Base-by-base conservation (phyloP, 2,888 invertebrate species). In the Hymenopus coronatus region DNA sequence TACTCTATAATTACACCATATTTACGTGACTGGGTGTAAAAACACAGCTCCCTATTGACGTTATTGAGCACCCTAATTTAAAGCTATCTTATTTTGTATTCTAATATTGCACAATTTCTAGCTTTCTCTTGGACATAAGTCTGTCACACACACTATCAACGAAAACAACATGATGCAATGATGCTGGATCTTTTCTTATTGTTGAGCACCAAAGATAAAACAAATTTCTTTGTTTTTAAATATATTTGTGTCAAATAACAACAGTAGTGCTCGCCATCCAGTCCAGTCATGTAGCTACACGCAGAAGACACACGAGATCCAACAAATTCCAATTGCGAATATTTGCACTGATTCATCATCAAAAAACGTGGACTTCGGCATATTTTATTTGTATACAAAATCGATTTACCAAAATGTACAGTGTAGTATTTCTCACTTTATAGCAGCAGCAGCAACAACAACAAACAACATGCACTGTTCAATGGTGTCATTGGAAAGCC, bases 401-500 rank as follows among this genome's bases (percentile, higher is more conserved):
- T 87, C 82, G 87, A 82, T 87, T 87, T 87, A 87, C 87, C 87
- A 87, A 87, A 87, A 87, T 82, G 81, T 82, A 30, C 28, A 28
- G 25, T 87, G 87, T 82, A 40, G 70, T 28, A 82, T 87, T 82
- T 87, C 87, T 87, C 87, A 87, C 87, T 40, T 82, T 82, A 40
- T 40, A 82, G 87, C 82, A 40, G 28, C 82, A 33, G 87, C 87
- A 87, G 87, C 81, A 87, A 87, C 87, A 87, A 87, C 82, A 82
- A 87, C 27, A 87, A 70, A 87, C 87, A 87, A 87, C 82, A 87
- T 87, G 82, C 87, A 87, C 87, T 87, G 82, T 87, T 87, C 87
- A 87, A 87, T 87, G 87, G 86, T 88, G 95, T 96, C 96, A 96
- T 95, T 96, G 96, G 93, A 95, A 95, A 89, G 93, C 92, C 92